These are phyloP conservation scores for Athalia circularis DNA, from an alignment of 2,888 invertebrate species.

Conservation along the genomic window DNA sequence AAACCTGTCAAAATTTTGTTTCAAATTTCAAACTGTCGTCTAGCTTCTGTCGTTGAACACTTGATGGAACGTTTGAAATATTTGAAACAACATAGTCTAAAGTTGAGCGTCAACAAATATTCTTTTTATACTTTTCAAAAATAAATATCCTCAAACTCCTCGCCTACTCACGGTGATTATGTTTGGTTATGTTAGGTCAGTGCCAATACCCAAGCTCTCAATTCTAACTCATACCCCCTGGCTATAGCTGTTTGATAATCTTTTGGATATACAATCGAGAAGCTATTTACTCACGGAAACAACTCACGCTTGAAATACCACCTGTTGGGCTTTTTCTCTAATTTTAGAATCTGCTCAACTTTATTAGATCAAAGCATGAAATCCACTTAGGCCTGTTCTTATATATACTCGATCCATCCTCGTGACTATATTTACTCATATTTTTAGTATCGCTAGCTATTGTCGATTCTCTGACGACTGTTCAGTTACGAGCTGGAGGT, in stretches of 20 bases:
- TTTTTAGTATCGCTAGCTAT: no score
- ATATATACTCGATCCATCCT: not conserved
- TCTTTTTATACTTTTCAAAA: no score
- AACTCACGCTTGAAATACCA: slow-evolving; percentile 32
- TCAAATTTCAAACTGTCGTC: not conserved
- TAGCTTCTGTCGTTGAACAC: no score
- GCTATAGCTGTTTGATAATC: not conserved
- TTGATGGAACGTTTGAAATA: no score
- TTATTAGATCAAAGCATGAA: slow-evolving; percentile 1
- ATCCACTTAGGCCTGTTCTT: no score
- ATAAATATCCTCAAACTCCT: no score
- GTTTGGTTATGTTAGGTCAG: slow-evolving; percentile 43
- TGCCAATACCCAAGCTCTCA: slow-evolving; percentile 15
- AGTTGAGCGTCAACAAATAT: no score
- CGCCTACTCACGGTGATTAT: not conserved
- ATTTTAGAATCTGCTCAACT: slow-evolving; percentile 43
- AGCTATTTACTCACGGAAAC: slow-evolving; percentile 13
- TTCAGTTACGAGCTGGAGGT: no score
- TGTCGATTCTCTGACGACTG: no score
- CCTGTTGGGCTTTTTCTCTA: slow-evolving; percentile 49
- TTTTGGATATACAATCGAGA: slow-evolving; percentile 17
- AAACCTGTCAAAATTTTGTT: not conserved
- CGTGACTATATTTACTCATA: not conserved
- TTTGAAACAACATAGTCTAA: no score
- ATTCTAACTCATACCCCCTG: not conserved